These are phyloP conservation scores for Meriones unguiculatus DNA, from an alignment of 2,113 vertebrate genomes.

Conservation along the genomic window DNA sequence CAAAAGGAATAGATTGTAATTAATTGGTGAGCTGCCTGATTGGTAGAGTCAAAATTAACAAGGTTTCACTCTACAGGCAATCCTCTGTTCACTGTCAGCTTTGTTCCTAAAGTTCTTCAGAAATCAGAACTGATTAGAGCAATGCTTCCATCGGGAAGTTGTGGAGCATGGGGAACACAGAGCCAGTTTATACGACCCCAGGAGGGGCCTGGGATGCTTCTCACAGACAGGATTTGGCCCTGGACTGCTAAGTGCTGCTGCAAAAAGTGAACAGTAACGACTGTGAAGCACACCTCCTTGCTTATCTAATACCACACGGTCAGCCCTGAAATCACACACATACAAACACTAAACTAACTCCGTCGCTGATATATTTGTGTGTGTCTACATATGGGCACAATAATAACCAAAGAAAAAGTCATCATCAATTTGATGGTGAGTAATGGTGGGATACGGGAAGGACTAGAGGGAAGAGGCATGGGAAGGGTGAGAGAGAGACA, in stretches of 20 bases:
- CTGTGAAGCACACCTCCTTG: not conserved
- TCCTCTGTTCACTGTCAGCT: not conserved
- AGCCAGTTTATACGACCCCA: not conserved
- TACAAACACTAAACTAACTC: not conserved
- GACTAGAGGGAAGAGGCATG: not conserved
- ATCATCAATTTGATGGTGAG: not conserved
- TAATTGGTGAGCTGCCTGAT: not conserved
- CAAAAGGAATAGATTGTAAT: not conserved
- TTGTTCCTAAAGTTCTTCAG: not conserved
- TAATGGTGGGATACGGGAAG: not conserved
- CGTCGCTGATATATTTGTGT: not conserved
- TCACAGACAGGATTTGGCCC: not conserved
- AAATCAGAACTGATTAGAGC: not conserved
- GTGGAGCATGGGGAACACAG: not conserved
- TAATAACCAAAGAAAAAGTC: not conserved
- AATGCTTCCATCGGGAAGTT: not conserved
- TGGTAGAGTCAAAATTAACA: not conserved
- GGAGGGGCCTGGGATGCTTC: not conserved
- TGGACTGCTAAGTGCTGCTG: not conserved
- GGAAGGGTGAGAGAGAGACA: not conserved
- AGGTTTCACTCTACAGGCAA: not conserved
- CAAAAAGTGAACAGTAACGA: not conserved
- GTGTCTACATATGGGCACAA: not conserved
- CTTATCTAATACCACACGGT: not conserved
- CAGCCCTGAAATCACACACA: not conserved